Base-by-base conservation (phyloP, 2,888 invertebrate species). In the Andrena bucephala region DNA sequence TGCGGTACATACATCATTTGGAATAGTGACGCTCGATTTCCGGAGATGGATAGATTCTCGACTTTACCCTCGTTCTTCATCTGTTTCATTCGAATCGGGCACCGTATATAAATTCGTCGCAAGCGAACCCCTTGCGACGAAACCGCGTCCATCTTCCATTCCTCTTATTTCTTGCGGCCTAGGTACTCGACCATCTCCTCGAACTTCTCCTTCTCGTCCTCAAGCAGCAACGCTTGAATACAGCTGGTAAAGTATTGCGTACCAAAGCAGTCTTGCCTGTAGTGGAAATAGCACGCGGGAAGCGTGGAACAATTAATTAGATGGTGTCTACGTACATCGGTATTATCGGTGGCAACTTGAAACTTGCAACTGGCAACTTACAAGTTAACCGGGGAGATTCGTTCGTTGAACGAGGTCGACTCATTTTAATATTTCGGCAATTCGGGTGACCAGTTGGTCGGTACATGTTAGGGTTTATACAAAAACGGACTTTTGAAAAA, bases 201-300 rank as follows among this genome's bases (percentile, higher is more conserved):
- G 95, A 96, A 96, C 94, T 96, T 96, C 94, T 96, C 96, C 95
- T 96, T 96, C 94, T 97, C 97, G 94, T 97, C 97, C 94, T 95
- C 95, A 94, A 97, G 95, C 95, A 96, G 95, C 95, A 97, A 95
- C 94, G 96, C 96, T 95, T 97, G 96, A 95, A 97, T 95, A 95
- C 97, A 97, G 95, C 97, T 97, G 95, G 96, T 96, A 95, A 97
- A 97, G 95, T 96, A 97, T 95, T 96, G 95, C 94, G 96, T 96
- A 93, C 96, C 96, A 95, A 97, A 97, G 95, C 97, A 97, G 94
- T 96, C 95, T 93, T 96, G 96, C 95, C 97, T 97, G 96, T 59
- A 50, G 33, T 27, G 33, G 60, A 29, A 63, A 65, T 52, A 48
- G 27, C 50, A 48, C 68, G 50, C 60, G 29, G 24, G 36, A 74